Percentiles rank a stretch among this genome's conserved stretches.
These are phyloP conservation scores for Archaeoteleia sp. DNA, from an alignment of 2,888 invertebrate genomes.

Conservation along the genomic window DNA sequence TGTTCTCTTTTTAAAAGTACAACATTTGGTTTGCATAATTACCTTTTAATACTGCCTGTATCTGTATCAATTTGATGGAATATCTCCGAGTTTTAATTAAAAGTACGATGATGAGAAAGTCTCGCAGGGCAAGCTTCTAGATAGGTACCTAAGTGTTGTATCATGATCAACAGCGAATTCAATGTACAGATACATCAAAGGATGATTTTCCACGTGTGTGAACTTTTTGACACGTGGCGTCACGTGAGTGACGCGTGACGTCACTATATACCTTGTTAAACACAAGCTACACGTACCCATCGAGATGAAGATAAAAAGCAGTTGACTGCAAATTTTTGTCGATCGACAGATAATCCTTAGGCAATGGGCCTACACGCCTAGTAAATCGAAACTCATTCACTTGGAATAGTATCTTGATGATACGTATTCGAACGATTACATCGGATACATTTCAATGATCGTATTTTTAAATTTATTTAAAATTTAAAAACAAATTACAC, in stretches of 20 bases:
- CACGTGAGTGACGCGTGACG: slow-evolving; percentile 57
- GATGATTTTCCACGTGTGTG: slow-evolving; percentile 68
- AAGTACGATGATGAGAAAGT: slow-evolving; percentile 19
- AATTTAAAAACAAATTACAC: no score
- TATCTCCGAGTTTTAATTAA: slow-evolving; percentile 11
- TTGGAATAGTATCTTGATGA: slow-evolving; percentile 28
- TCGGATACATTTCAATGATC: no score
- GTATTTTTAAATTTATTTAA: no score
- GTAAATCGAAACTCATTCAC: slow-evolving; percentile 43
- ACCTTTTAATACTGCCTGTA: no score
- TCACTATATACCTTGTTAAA: slow-evolving; percentile 53
- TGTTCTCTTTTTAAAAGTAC: no score
- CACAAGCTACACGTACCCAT: slow-evolving; percentile 28
- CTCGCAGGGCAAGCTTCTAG: slow-evolving; percentile 10
- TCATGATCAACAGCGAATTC: slow-evolving; percentile 18
- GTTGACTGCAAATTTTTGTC: slow-evolving; percentile 52
- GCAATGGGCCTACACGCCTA: slow-evolving; percentile 28
- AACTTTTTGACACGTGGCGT: slow-evolving; percentile 55
- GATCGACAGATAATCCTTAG: slow-evolving; percentile 42
- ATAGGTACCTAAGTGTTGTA: slow-evolving; percentile 26
- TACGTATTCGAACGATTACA: neutral
- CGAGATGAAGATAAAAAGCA: slow-evolving; percentile 50
- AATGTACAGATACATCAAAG: slow-evolving; percentile 62
- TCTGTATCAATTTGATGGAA: no score
- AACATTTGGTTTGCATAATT: no score